Evolutionary conservation across 2,113 vertebrate genomes (phyloP).

Genomic region (Rhynchomys soricoides): DNA sequence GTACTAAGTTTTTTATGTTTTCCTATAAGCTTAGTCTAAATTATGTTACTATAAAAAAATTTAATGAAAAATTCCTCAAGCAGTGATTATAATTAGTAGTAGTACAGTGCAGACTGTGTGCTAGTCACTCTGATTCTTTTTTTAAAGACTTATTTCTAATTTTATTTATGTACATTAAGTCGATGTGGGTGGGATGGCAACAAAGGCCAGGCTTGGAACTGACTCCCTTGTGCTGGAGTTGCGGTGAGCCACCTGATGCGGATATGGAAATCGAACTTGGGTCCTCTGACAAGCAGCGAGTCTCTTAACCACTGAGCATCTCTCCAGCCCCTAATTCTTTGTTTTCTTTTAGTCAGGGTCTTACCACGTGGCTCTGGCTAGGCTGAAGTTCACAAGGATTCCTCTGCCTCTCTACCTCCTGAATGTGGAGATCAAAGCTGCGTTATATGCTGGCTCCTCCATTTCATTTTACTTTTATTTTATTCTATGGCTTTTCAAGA

Average conservation of each 20-base stretch:
- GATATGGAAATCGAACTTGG: not conserved
- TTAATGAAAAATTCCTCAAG: not conserved
- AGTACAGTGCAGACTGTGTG: not conserved
- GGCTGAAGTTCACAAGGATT: not conserved
- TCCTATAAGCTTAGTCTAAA: not conserved
- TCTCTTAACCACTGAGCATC: not conserved
- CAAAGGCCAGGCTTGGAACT: not conserved
- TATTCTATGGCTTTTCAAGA: not conserved
- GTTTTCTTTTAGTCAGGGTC: not conserved
- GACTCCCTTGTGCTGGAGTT: not conserved
- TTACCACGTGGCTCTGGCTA: not conserved
- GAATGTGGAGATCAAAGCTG: not conserved
- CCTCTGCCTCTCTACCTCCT: not conserved
- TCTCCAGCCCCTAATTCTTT: not conserved
- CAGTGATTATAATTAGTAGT: not conserved
- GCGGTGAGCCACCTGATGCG: not conserved
- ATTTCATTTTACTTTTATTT: not conserved
- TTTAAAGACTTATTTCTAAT: not conserved
- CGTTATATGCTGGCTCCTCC: not conserved
- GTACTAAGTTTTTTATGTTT: not conserved
- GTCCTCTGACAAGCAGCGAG: not conserved
- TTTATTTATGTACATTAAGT: not conserved
- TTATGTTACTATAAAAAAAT: not conserved
- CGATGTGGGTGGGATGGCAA: not conserved
- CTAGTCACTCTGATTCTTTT: not conserved